Percentiles rank a stretch among this genome's conserved stretches.
phyloP scores from a whole-genome alignment of 2,113 vertebrate genomes.

The Dissostichus mawsoni region DNA sequence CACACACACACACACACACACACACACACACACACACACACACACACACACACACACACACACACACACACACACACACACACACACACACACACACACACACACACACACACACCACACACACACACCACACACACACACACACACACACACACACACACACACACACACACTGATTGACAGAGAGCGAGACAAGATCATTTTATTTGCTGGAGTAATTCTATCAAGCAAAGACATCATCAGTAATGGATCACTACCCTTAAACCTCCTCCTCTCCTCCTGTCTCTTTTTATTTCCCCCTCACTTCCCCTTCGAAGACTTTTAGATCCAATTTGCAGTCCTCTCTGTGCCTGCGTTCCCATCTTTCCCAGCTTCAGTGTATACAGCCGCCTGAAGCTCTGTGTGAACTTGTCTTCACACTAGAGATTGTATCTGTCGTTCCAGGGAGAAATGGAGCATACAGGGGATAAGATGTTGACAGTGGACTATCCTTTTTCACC shows the following conservation, averaged over 20 bases:
- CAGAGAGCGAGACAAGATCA: slow-evolving; percentile 43
- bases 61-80: slow-evolving; percentile 12
- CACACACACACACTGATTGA: slow-evolving; percentile 10
- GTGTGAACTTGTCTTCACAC: slow-evolving; percentile 79
- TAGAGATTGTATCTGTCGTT: slow-evolving; percentile 71
- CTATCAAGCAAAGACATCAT: slow-evolving; percentile 60
- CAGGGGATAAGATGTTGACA: slow-evolving; percentile 57
- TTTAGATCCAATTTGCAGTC: slow-evolving; percentile 77
- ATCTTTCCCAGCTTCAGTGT: slow-evolving; percentile 53
- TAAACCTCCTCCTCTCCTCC: slow-evolving; percentile 16
- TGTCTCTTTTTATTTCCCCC: slow-evolving; percentile 25
- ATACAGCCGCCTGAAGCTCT: slow-evolving; percentile 71
- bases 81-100: slow-evolving; percentile 1
- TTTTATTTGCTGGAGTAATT: slow-evolving; percentile 67
- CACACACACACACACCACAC: background rate
- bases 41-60: too few species aligned
- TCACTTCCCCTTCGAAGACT: slow-evolving; percentile 46
- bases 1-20: slow-evolving; percentile 1
- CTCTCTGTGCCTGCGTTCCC: slow-evolving; percentile 45
- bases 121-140: slow-evolving; percentile 17
- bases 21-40: slow-evolving; percentile 7
- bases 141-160: slow-evolving; percentile 12
- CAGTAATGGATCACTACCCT: slow-evolving; percentile 55
- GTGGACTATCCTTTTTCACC: slow-evolving; percentile 20
- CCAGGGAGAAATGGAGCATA: slow-evolving; percentile 63